A percentile compares a stretch with the other conserved stretches of the same genome.
phyloP scores from a whole-genome alignment of 2,797 vertebrate genomes.

The Pantherophis vulpinus region DNA sequence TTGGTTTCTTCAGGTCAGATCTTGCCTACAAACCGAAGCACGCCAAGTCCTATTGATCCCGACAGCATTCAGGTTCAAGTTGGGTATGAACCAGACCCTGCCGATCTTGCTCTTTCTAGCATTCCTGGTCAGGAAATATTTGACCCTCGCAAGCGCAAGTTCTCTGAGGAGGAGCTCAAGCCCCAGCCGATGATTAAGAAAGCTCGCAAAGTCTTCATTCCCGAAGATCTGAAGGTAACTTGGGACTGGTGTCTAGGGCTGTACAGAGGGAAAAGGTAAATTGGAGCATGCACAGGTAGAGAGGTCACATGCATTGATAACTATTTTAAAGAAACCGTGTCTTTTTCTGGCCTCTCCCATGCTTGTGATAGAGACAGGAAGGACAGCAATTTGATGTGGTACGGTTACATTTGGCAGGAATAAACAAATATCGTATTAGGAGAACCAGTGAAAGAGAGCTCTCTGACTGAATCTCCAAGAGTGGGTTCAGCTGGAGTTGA shows the following conservation, averaged over 20 bases:
- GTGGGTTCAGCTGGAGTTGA: neutral
- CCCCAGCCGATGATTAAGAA: slow-evolving; percentile 99
- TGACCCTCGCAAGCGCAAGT: slow-evolving; percentile 96
- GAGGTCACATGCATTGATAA: neutral
- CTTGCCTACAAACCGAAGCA: slow-evolving; percentile 82
- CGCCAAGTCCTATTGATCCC: slow-evolving; percentile 93
- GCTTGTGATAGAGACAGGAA: neutral
- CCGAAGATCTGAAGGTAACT: slow-evolving; percentile 95
- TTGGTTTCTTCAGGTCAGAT: slow-evolving; percentile 74
- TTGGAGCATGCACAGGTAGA: neutral
- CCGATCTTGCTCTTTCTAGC: slow-evolving; percentile 94
- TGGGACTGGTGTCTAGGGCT: slow-evolving; percentile 71
- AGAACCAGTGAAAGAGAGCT: neutral
- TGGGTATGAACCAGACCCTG: slow-evolving; percentile 91
- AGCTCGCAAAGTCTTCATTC: slow-evolving; percentile 95
- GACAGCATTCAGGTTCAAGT: slow-evolving; percentile 93
- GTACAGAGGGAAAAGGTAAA: neutral
- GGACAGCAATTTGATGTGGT: neutral
- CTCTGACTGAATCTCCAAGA: neutral
- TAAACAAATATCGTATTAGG: neutral
- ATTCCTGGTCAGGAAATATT: slow-evolving; percentile 97
- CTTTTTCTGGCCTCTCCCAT: neutral
- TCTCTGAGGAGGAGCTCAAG: slow-evolving; percentile 93
- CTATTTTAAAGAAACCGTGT: neutral
- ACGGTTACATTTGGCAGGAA: neutral